Evolutionary conservation across 1,140 invertebrate species (phyloP).

Genomic region (Drosophila simulans): DNA sequence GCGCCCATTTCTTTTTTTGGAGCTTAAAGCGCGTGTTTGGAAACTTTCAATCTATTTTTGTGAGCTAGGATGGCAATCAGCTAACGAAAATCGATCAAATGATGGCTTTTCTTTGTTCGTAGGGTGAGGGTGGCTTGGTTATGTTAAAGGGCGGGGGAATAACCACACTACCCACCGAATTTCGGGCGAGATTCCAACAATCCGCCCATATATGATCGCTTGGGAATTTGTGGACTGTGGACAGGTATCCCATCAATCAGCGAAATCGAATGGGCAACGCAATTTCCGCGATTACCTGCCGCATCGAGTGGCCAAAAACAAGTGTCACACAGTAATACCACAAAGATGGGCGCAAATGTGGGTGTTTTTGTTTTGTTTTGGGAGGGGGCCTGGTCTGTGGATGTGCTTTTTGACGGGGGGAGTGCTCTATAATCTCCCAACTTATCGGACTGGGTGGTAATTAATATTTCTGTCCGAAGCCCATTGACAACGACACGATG

Average conservation of each 20-base stretch:
- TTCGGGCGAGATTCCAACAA: background rate
- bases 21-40: conserved; percentile 48
- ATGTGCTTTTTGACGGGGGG: background rate
- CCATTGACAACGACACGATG: conserved; percentile 64
- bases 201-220: conserved; percentile 11
- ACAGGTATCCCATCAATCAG: conserved; percentile 45
- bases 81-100: conserved; percentile 39
- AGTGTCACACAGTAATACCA: conserved; percentile 34
- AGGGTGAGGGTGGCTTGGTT: background rate
- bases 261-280: conserved; percentile 23
- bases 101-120: background rate
- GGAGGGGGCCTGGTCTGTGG: background rate
- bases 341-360: background rate
- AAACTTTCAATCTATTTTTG: conserved; percentile 36
- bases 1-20: background rate
- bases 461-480: conserved; percentile 53
- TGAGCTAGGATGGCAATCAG: conserved; percentile 17
- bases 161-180: background rate
- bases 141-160: background rate
- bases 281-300: conserved; percentile 38
- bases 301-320: conserved; percentile 19
- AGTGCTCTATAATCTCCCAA: conserved; percentile 34
- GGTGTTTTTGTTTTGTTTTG: background rate
- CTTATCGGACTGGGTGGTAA: conserved; percentile 65
- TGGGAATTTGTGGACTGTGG: background rate